Evolutionary conservation across 2,113 vertebrate species (phyloP).

Genomic region (Channa argus): DNA sequence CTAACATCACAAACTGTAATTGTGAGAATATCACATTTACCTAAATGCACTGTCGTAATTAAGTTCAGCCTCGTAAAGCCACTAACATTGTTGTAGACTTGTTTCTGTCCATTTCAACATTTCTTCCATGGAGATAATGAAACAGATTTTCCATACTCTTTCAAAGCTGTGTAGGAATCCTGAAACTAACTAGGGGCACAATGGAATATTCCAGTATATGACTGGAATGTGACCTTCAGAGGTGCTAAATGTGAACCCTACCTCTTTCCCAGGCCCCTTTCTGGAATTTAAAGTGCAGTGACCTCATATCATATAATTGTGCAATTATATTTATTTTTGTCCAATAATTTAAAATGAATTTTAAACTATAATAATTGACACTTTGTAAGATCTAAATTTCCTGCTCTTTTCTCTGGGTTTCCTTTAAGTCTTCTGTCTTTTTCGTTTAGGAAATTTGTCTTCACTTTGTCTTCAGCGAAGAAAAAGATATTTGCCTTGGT

Average conservation of each 20-base stretch:
- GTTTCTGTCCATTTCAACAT: background rate
- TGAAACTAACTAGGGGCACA: background rate
- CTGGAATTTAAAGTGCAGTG: too few relatives aligned
- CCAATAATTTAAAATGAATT: too few relatives aligned
- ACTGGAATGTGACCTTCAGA: too few relatives aligned
- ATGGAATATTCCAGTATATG: background rate
- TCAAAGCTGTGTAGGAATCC: background rate
- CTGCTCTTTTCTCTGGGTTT: background rate
- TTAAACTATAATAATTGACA: too few relatives aligned
- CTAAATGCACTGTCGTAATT: too few relatives aligned
- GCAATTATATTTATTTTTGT: too few relatives aligned
- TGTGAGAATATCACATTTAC: too few relatives aligned
- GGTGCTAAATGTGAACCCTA: too few relatives aligned
- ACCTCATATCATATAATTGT: too few relatives aligned
- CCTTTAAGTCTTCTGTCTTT: background rate
- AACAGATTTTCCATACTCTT: background rate
- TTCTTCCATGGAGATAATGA: background rate
- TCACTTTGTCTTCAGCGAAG: background rate
- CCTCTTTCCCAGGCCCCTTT: too few relatives aligned
- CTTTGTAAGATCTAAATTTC: background rate
- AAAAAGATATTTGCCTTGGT: conserved; percentile 6
- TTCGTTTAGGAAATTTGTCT: background rate
- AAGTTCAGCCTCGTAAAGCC: background rate
- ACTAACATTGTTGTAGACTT: background rate
- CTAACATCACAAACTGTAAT: too few relatives aligned